Conservation (phyloP, 2,113 vertebrate genomes). For the Pandion haliaetus region DNA sequence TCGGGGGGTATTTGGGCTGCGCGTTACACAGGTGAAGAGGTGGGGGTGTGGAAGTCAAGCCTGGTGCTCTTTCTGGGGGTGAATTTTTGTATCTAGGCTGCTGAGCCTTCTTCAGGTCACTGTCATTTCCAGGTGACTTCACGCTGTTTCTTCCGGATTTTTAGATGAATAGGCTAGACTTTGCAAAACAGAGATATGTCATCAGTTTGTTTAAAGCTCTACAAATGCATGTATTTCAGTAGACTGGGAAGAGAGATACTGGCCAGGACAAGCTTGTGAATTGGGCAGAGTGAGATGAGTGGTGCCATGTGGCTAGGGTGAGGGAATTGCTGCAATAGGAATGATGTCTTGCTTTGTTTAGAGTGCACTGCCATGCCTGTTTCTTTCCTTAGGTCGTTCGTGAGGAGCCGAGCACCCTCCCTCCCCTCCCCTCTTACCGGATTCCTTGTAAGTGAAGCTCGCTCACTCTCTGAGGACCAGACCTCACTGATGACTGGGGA, state of each 20-base stretch:
- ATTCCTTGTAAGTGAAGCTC: conserved; percentile 14
- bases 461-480: neutral
- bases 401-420: conserved; percentile 12
- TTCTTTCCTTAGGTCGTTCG: neutral
- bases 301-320: neutral
- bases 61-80: neutral
- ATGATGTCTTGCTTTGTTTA: neutral
- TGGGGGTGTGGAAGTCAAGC: neutral
- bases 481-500: conserved; percentile 23
- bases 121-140: neutral
- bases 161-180: neutral
- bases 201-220: neutral
- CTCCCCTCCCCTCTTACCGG: neutral
- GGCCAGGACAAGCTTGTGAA: neutral
- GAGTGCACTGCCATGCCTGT: neutral
- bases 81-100: neutral
- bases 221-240: neutral
- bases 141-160: neutral
- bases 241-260: neutral
- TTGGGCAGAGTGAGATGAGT: neutral
- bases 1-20: neutral
- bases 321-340: neutral
- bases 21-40: neutral
- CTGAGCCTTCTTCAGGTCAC: neutral
- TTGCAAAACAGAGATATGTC: neutral